A percentile compares a stretch with the other conserved stretches of the same genome.
Conservation (phyloP, 2,113 vertebrate species). For the Malaclemys terrapin region DNA sequence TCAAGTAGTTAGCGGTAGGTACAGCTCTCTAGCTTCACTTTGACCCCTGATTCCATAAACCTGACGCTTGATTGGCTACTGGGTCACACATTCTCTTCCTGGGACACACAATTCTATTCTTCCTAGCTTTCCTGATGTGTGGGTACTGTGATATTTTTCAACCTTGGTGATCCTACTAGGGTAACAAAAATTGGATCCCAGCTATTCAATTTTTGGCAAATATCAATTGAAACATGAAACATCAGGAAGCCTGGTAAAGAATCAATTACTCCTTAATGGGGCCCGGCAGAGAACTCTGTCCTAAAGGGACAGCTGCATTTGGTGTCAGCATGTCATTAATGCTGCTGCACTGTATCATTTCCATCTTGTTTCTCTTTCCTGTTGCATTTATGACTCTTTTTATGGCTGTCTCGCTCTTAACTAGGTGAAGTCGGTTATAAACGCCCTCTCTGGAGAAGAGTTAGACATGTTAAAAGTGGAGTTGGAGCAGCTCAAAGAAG, state of each 20-base stretch:
- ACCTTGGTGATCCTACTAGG: neutral
- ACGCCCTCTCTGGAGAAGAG: constrained; percentile 88
- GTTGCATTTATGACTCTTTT: constrained; percentile 30
- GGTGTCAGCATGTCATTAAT: constrained; percentile 1
- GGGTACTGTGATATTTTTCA: neutral
- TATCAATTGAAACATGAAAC: neutral
- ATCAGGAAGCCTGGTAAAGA: neutral
- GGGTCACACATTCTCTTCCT: too few species aligned
- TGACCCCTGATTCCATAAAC: neutral
- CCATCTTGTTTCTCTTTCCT: neutral
- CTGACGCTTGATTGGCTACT: neutral
- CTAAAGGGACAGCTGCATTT: neutral
- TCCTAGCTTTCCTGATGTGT: neutral
- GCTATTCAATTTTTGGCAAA: neutral
- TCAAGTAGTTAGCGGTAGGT: neutral
- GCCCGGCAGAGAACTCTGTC: neutral
- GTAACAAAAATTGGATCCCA: neutral
- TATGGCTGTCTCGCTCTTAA: constrained; percentile 34
- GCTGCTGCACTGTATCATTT: neutral
- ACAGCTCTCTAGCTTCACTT: neutral
- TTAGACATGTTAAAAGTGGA: constrained; percentile 82
- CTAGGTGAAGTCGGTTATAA: constrained; percentile 91
- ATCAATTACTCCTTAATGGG: neutral
- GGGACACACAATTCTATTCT: neutral
- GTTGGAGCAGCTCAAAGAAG: constrained; percentile 87